These are phyloP conservation scores for Perdita meconis DNA, from an alignment of 2,888 invertebrate genomes.

Conservation along the genomic window DNA sequence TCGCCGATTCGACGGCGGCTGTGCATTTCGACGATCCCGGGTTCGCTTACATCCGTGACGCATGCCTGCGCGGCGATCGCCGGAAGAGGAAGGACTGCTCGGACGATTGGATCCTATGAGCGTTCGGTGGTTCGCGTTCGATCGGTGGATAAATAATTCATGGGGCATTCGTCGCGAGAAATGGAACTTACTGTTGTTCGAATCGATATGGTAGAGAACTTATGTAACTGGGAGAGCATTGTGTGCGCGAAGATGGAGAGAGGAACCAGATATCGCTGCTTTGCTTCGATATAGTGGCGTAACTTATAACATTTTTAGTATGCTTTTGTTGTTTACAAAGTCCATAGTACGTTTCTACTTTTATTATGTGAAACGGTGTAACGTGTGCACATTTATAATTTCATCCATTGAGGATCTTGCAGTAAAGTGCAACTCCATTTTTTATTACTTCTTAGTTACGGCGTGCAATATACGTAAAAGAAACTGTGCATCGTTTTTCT, in stretches of 20 bases:
- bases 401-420: too few relatives aligned
- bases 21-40: slow-evolving; percentile 46
- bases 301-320: too few relatives aligned
- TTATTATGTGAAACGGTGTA: too few relatives aligned
- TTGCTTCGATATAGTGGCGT: too few relatives aligned
- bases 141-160: slow-evolving; percentile 30
- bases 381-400: too few relatives aligned
- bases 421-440: too few relatives aligned
- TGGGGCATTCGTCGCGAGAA: slow-evolving; percentile 6
- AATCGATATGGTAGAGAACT: not conserved
- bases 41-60: slow-evolving; percentile 66
- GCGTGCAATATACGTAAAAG: too few relatives aligned
- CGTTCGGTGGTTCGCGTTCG: not conserved
- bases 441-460: too few relatives aligned
- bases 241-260: not conserved
- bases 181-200: not conserved
- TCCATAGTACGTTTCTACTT: too few relatives aligned
- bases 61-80: slow-evolving; percentile 50
- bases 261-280: too few relatives aligned
- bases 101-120: slow-evolving; percentile 6
- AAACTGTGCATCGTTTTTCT: too few relatives aligned
- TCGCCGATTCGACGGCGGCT: slow-evolving; percentile 39
- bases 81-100: not conserved
- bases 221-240: not conserved
- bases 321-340: too few relatives aligned